Conservation (phyloP, 2,797 vertebrate genomes). For the Sebastes oblongus region DNA sequence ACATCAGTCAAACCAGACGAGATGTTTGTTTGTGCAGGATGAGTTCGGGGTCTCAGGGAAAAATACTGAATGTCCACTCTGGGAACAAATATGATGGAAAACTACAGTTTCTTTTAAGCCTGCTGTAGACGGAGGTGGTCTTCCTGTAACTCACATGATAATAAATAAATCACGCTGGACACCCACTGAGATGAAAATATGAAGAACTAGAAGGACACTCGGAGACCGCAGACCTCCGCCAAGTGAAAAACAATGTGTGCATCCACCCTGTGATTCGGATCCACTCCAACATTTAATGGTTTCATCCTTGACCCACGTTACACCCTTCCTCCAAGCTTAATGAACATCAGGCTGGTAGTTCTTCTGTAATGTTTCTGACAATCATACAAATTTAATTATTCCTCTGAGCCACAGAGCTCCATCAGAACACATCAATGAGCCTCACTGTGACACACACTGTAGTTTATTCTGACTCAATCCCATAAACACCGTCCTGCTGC, state of each 20-base stretch:
- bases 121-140: neutral
- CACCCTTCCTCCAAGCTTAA: neutral
- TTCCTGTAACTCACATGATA: neutral
- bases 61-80: neutral
- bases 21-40: constrained; percentile 34
- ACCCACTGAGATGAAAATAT: neutral
- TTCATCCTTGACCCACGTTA: neutral
- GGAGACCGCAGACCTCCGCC: neutral
- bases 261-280: neutral
- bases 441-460: neutral
- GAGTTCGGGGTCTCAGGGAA: constrained; percentile 23
- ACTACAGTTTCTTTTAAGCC: too few species aligned
- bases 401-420: neutral
- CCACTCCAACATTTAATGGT: neutral
- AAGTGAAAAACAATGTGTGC: neutral
- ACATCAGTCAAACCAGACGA: constrained; percentile 5
- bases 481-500: neutral
- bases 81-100: too few species aligned
- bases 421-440: neutral
- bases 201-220: neutral
- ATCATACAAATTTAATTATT: neutral
- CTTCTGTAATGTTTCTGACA: neutral
- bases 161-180: neutral
- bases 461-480: neutral
- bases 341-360: neutral